phyloP scores from a whole-genome alignment of 2,888 invertebrate genomes.

The Sclerodermus sp. region DNA sequence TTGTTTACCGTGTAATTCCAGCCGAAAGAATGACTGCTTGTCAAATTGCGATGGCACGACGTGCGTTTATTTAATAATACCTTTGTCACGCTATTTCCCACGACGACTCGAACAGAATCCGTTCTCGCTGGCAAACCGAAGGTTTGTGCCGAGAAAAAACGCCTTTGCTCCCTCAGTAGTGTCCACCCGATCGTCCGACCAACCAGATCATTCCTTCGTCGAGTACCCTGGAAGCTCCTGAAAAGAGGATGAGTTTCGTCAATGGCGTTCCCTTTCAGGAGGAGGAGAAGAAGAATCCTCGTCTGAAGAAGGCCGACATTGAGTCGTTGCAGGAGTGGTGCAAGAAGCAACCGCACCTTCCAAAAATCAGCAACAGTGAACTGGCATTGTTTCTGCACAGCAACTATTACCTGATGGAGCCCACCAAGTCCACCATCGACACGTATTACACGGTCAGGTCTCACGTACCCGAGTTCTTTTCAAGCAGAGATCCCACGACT shows the following conservation, averaged over 20 bases:
- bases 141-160: too few species aligned
- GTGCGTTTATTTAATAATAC: too few species aligned
- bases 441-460: conserved; percentile 69
- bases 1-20: too few species aligned
- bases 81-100: too few species aligned
- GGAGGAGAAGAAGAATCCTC: conserved; percentile 66
- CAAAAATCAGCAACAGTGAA: conserved; percentile 63
- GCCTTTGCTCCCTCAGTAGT: too few species aligned
- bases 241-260: conserved; percentile 5
- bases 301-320: conserved; percentile 65
- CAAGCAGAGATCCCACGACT: conserved; percentile 58
- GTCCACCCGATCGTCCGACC: too few species aligned
- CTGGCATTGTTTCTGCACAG: conserved; percentile 70
- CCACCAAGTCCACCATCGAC: conserved; percentile 71
- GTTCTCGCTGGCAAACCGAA: too few species aligned
- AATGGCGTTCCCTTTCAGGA: conserved; percentile 53
- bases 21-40: too few species aligned
- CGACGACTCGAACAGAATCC: too few species aligned
- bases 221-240: too few species aligned
- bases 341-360: conserved; percentile 68
- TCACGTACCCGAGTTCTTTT: conserved; percentile 59
- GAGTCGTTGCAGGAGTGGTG: conserved; percentile 65
- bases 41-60: too few species aligned
- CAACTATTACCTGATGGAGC: conserved; percentile 68
- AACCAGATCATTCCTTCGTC: too few species aligned